phyloP scores from a whole-genome alignment of 2,888 invertebrate species.

The Dryomyza anilis region DNA sequence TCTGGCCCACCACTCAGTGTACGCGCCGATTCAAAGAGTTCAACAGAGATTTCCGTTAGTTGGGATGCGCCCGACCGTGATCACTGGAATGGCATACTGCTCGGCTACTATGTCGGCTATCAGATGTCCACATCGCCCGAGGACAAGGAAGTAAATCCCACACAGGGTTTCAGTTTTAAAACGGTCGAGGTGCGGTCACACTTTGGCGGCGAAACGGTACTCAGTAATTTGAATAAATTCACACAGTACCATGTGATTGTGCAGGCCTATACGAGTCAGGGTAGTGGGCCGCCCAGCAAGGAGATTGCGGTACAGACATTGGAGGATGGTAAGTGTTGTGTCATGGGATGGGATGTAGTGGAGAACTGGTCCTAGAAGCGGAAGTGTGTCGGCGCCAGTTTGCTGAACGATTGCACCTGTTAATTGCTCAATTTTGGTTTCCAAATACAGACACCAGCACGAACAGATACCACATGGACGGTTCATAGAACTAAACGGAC shows the following conservation, averaged over 20 bases:
- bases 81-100: constrained; percentile 84
- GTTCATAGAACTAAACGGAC: not conserved
- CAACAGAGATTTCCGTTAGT: constrained; percentile 80
- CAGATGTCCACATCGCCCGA: constrained; percentile 65
- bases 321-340: constrained; percentile 76
- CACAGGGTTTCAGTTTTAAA: constrained; percentile 73
- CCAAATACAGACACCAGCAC: constrained; percentile 3
- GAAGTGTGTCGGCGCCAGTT: not conserved
- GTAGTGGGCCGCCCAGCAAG: constrained; percentile 83
- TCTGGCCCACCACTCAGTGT: constrained; percentile 83
- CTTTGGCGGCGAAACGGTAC: constrained; percentile 70
- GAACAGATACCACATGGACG: not conserved
- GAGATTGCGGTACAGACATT: constrained; percentile 79
- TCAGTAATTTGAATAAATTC: constrained; percentile 77
- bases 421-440: constrained; percentile 45
- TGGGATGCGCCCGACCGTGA: constrained; percentile 89
- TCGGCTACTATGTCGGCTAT: constrained; percentile 87
- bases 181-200: constrained; percentile 79
- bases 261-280: constrained; percentile 85
- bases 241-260: constrained; percentile 82
- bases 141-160: constrained; percentile 61
- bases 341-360: no score
- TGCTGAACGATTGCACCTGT: constrained; percentile 47
- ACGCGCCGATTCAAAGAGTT: constrained; percentile 81
- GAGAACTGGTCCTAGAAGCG: not conserved